Evolutionary conservation across 2,797 vertebrate species (phyloP).

Genomic region (Pseudomugil tenellus): DNA sequence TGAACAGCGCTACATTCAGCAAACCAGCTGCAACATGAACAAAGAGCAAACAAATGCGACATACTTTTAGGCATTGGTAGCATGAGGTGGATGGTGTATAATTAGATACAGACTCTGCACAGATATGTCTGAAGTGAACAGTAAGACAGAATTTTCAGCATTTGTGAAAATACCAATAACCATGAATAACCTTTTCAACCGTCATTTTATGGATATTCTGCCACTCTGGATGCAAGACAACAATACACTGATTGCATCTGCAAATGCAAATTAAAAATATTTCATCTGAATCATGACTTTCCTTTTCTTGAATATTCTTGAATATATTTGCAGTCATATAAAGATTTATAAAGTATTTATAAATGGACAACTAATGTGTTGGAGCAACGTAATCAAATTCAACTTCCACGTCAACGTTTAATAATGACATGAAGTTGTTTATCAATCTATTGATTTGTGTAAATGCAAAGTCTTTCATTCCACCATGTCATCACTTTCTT

Average conservation of each 20-base stretch:
- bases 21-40: neutral
- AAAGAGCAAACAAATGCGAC: neutral
- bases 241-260: neutral
- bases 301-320: too few species aligned
- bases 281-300: too few species aligned
- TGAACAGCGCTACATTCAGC: too few species aligned
- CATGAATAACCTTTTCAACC: too few species aligned
- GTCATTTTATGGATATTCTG: neutral
- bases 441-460: neutral
- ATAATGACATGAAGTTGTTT: neutral
- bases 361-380: neutral
- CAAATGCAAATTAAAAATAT: neutral
- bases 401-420: too few species aligned
- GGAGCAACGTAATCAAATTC: too few species aligned
- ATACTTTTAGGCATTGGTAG: neutral
- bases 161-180: too few species aligned
- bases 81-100: neutral
- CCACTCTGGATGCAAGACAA: neutral
- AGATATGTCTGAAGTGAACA: too few species aligned
- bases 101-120: too few species aligned
- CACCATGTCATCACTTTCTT: conserved; percentile 7
- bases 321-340: neutral
- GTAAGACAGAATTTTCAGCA: neutral
- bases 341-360: neutral
- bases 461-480: conserved; percentile 4